A percentile compares a stretch with the other conserved stretches of the same genome.
Conservation (phyloP, 2,888 invertebrate species). For the Onchidella celtica region DNA sequence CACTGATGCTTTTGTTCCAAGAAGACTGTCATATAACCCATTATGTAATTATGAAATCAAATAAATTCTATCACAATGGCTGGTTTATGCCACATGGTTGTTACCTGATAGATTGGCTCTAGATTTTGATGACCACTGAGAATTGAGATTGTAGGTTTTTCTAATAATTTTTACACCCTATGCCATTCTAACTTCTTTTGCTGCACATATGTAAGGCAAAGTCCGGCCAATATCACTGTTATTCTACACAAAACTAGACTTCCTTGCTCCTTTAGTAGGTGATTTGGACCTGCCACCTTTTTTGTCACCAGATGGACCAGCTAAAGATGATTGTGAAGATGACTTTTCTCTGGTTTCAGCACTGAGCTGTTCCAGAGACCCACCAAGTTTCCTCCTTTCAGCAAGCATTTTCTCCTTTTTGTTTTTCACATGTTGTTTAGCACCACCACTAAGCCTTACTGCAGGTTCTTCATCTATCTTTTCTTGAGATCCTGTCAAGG, state of each 20-base stretch:
- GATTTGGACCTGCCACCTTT: constrained; percentile 6
- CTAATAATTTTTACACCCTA: no score
- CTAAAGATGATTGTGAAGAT: constrained; percentile 34
- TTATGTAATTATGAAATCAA: no score
- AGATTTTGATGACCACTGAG: no score
- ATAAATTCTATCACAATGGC: no score
- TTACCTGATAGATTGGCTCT: no score
- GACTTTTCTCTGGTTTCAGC: constrained; percentile 16
- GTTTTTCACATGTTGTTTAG: constrained; percentile 31
- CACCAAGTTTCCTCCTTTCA: constrained; percentile 2
- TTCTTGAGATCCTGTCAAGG: constrained; percentile 22
- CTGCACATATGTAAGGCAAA: no score
- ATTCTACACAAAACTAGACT: constrained; percentile 25
- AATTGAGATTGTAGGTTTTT: no score
- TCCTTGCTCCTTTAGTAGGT: neutral
- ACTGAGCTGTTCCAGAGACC: constrained; percentile 30
- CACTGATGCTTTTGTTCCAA: no score
- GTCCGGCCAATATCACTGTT: no score
- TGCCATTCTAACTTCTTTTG: no score
- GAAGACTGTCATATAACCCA: no score
- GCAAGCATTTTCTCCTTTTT: constrained; percentile 22
- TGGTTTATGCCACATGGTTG: no score
- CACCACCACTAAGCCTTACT: constrained; percentile 25
- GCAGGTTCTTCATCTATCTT: neutral
- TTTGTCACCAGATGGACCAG: neutral